Evolutionary conservation across 1,140 invertebrate species (phyloP).

Genomic region (Drosophila rhopaloa): DNA sequence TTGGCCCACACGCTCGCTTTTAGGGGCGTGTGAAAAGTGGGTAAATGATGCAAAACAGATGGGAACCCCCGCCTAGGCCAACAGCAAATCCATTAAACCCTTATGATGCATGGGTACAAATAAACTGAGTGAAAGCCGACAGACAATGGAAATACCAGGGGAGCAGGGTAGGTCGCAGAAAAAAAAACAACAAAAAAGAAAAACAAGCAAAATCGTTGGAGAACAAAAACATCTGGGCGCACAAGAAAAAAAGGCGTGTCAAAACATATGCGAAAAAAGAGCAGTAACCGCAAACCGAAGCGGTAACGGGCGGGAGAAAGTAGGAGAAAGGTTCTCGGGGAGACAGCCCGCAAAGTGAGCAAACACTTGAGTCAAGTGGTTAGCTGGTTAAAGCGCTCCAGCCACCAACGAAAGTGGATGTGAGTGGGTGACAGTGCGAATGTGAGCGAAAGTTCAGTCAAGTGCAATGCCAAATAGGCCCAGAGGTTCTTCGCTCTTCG

Average conservation of each 20-base stretch:
- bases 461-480: slow-evolving; percentile 51
- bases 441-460: slow-evolving; percentile 56
- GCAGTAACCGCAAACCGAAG: slow-evolving; percentile 46
- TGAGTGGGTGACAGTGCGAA: slow-evolving; percentile 39
- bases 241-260: slow-evolving; percentile 51
- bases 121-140: slow-evolving; percentile 74
- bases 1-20: slow-evolving; percentile 28
- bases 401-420: slow-evolving; percentile 8
- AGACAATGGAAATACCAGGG: slow-evolving; percentile 51
- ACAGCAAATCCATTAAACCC: slow-evolving; percentile 79
- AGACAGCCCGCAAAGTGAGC: slow-evolving; percentile 71
- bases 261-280: slow-evolving; percentile 70
- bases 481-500: slow-evolving; percentile 14
- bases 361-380: slow-evolving; percentile 77
- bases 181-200: slow-evolving; percentile 15
- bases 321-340: slow-evolving; percentile 5
- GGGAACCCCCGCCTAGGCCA: slow-evolving; percentile 27
- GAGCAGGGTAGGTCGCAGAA: slow-evolving; percentile 3
- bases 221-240: slow-evolving; percentile 53
- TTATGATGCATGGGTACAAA: slow-evolving; percentile 80
- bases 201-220: slow-evolving; percentile 24
- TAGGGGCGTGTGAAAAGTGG: slow-evolving; percentile 63
- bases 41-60: slow-evolving; percentile 54
- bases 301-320: slow-evolving; percentile 26
- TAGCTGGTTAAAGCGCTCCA: slow-evolving; percentile 63